Percentiles rank a stretch among this genome's conserved stretches.
Conservation (phyloP, 2,113 vertebrate species). For the Romanogobio albipinnatus region DNA sequence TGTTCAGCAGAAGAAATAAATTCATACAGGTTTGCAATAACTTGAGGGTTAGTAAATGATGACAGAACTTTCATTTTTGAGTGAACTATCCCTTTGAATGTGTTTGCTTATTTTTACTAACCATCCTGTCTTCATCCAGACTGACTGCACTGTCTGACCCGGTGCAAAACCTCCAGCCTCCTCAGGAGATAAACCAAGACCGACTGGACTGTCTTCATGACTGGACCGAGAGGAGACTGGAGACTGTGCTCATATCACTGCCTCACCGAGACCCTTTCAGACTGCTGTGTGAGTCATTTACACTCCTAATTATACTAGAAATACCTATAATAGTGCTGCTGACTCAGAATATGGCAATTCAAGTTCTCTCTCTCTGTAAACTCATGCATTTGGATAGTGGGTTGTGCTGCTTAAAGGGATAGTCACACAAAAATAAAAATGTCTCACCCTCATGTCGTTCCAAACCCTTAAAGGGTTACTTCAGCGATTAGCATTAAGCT, state of each 20-base stretch:
- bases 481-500: too few species aligned
- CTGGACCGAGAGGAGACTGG: conserved; percentile 72
- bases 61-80: too few species aligned
- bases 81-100: too few species aligned
- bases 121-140: conserved; percentile 29
- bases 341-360: neutral
- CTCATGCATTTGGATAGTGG: too few species aligned
- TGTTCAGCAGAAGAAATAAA: too few species aligned
- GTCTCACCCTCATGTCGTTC: too few species aligned
- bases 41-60: too few species aligned
- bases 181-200: conserved; percentile 65
- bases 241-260: conserved; percentile 62
- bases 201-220: conserved; percentile 68
- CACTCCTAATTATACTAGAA: neutral
- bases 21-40: too few species aligned
- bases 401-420: too few species aligned
- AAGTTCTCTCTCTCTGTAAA: neutral
- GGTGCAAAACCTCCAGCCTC: conserved; percentile 58
- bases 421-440: too few species aligned
- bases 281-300: conserved; percentile 70
- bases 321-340: neutral
- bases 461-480: too few species aligned
- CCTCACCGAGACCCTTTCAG: conserved; percentile 72
- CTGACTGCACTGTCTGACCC: conserved; percentile 34
- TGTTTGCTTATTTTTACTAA: neutral